A percentile compares a stretch with the other conserved stretches of the same genome.
phyloP scores from a whole-genome alignment of 2,888 invertebrate species.

The Timema cristinae region DNA sequence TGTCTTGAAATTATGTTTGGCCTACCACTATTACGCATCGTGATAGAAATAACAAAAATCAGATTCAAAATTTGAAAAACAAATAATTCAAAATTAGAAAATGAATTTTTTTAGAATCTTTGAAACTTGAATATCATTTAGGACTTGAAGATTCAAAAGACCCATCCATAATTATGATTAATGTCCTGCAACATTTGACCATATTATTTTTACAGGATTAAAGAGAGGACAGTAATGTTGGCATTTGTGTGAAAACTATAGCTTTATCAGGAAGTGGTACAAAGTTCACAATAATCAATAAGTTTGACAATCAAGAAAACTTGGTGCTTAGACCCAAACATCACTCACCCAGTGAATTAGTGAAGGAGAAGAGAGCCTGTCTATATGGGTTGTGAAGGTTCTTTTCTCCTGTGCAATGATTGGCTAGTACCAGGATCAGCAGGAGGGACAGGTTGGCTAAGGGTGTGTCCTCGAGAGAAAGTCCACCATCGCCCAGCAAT shows the following conservation, averaged over 20 bases:
- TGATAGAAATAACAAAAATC: too few species aligned
- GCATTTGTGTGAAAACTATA: background rate
- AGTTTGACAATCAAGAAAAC: background rate
- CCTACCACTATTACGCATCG: too few species aligned
- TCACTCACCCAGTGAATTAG: constrained; percentile 66
- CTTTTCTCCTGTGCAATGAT: constrained; percentile 73
- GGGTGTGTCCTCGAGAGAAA: constrained; percentile 45
- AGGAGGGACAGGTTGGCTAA: constrained; percentile 89
- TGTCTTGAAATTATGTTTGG: too few species aligned
- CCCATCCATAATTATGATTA: too few species aligned
- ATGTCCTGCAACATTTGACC: too few species aligned
- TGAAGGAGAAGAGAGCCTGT: constrained; percentile 75
- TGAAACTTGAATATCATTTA: too few species aligned
- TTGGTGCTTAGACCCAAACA: constrained; percentile 31
- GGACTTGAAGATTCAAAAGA: too few species aligned
- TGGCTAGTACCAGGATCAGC: constrained; percentile 79
- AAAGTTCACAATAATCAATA: background rate
- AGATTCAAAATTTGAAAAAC: too few species aligned
- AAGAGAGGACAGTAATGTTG: background rate
- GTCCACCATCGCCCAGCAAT: constrained; percentile 12
- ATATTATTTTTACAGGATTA: too few species aligned
- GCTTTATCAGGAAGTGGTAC: background rate
- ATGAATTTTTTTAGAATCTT: too few species aligned
- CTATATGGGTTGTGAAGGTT: constrained; percentile 77
- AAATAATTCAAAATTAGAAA: too few species aligned